Base-by-base conservation (phyloP, 2,888 invertebrate species). In the Oxycera nigricornis region DNA sequence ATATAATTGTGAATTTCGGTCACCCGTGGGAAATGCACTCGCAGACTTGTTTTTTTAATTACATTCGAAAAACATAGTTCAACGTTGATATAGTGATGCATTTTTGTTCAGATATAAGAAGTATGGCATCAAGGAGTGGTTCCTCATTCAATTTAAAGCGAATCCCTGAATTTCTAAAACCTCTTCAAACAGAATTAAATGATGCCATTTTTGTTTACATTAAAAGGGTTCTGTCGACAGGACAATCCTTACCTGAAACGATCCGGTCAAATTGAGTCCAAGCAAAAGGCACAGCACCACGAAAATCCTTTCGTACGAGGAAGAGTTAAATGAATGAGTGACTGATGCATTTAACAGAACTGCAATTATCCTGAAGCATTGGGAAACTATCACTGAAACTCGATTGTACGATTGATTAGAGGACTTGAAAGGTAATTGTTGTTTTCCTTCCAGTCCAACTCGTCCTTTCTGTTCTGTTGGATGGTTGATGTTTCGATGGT, bases 241-340 rank as follows among this genome's bases (percentile, higher is more conserved):
- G 6, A 17, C 30, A 28, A 55, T 39, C 55, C 74, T 55, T 24
- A 77, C 78, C 76, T 77, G 76, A 59, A 78, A 78, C 46, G 77
- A 74, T 72, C 77, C 78, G 24, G 59, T 77, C 17, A 78, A 55
- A 22, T 70, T 77, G n/a, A 78, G 74, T 22, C 77, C 76, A 73
- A 75, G 76, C 35, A 77, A 57, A 24, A 78, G 67, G 46, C 77
- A 77, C 3, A 76, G 30, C 2, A 68, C 62, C 9, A 76, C 67
- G 55, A 77, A 77, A 20, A 77, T n/a, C n/a, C 76, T 65, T 28
- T 77, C 76, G 26, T 73, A 65, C 22, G 55, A 62, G 57, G 74
- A 61, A n/a, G 57, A 50, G 20, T 67, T 73, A 72, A 78, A 76
- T 41, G 65, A 61, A 46, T 75, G 67, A 28, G n/a, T n/a, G 28